Evolutionary conservation across 2,888 invertebrate species (phyloP).

Genomic region (Caenorhabditis macrosperma): DNA sequence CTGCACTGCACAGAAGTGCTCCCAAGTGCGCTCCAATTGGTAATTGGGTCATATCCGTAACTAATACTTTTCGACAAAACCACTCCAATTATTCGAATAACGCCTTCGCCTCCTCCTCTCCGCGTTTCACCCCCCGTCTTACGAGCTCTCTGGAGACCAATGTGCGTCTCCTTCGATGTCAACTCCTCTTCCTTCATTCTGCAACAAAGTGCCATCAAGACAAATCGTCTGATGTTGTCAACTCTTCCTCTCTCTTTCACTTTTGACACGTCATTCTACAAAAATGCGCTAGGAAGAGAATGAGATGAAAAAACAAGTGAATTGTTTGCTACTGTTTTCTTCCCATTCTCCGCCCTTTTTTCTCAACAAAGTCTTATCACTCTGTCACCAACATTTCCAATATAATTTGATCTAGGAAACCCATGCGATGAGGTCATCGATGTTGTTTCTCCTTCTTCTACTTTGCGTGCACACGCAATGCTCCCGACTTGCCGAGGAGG

Average conservation of each 20-base stretch:
- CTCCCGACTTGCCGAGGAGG: slow-evolving; percentile 33
- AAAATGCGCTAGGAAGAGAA: neutral
- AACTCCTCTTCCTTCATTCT: slow-evolving; percentile 25
- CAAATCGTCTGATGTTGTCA: slow-evolving; percentile 26
- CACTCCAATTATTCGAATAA: slow-evolving; percentile 54
- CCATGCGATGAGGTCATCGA: slow-evolving; percentile 54
- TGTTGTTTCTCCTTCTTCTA: slow-evolving; percentile 1
- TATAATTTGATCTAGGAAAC: too few relatives aligned
- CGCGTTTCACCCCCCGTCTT: neutral
- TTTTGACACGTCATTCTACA: slow-evolving; percentile 12
- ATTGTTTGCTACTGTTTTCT: neutral
- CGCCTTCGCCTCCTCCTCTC: slow-evolving; percentile 17
- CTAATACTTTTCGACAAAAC: slow-evolving; percentile 55
- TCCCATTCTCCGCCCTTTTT: neutral
- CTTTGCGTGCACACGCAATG: slow-evolving; percentile 20
- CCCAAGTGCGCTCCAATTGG: slow-evolving; percentile 26
- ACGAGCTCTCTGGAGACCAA: slow-evolving; percentile 50
- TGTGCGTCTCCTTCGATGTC: slow-evolving; percentile 28
- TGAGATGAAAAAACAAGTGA: too few relatives aligned
- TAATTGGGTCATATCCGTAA: slow-evolving; percentile 63
- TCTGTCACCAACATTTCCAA: too few relatives aligned
- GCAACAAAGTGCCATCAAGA: slow-evolving; percentile 46
- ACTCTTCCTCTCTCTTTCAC: slow-evolving; percentile 17
- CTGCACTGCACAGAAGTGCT: neutral
- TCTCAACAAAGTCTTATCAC: neutral